These are phyloP conservation scores for Sarcophaga caerulescens DNA, from an alignment of 2,888 invertebrate genomes.

Conservation along the genomic window DNA sequence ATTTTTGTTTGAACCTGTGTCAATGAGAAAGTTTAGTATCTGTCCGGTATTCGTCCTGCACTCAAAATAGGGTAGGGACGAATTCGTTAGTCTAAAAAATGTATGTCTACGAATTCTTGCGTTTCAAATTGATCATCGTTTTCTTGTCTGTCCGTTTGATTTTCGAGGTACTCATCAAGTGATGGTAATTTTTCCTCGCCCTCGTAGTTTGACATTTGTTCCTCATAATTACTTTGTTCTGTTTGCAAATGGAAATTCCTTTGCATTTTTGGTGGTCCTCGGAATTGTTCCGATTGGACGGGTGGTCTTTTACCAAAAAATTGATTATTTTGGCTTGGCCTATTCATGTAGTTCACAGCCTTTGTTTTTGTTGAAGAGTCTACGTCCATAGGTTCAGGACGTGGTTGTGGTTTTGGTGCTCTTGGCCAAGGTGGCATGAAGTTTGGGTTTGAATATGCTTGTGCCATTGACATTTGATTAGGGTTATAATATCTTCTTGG, in stretches of 20 bases:
- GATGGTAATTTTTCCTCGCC: not conserved
- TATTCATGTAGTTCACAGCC: too few species aligned
- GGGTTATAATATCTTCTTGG: too few species aligned
- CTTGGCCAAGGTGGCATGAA: too few species aligned
- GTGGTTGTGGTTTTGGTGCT: too few species aligned
- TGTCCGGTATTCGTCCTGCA: constrained; percentile 23
- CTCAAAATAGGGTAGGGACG: constrained; percentile 39
- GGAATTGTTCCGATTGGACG: too few species aligned
- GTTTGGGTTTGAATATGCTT: too few species aligned
- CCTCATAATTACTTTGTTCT: not conserved
- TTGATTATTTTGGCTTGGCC: too few species aligned
- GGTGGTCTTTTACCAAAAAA: too few species aligned
- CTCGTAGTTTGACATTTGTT: constrained; percentile 2
- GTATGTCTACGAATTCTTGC: constrained; percentile 6
- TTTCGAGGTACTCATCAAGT: not conserved
- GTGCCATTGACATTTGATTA: too few species aligned
- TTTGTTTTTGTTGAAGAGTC: too few species aligned
- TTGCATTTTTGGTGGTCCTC: not conserved
- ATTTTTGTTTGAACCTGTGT: constrained; percentile 39
- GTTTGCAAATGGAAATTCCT: not conserved
- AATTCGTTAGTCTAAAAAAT: constrained; percentile 46
- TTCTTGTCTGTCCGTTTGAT: not conserved
- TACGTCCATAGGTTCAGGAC: too few species aligned
- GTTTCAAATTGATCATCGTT: not conserved
- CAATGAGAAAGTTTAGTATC: constrained; percentile 18